Evolutionary conservation across 2,888 invertebrate species (phyloP).

Genomic region (Hirtodrosophila cameraria): DNA sequence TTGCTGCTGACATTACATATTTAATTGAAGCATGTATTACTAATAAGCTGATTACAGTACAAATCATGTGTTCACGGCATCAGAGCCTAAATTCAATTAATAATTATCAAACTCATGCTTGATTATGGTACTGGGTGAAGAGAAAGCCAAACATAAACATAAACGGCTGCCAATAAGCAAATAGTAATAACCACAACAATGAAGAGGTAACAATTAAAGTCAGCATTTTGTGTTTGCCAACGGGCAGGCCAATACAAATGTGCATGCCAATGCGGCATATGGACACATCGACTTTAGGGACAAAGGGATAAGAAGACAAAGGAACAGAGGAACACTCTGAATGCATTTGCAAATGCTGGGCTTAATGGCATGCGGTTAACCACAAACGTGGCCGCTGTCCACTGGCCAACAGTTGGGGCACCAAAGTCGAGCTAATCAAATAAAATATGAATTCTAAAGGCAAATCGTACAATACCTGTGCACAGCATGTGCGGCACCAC

Average conservation of each 20-base stretch:
- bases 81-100: too few relatives aligned
- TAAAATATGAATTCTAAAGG: conserved; percentile 43
- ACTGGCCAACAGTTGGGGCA: conserved; percentile 13
- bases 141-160: background rate
- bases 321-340: background rate
- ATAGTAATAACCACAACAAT: conserved; percentile 3
- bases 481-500: conserved; percentile 10
- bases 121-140: background rate
- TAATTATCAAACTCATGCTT: background rate
- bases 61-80: too few relatives aligned
- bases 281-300: too few relatives aligned
- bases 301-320: too few relatives aligned
- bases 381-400: conserved; percentile 29
- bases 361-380: conserved; percentile 26
- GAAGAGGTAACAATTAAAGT: conserved; percentile 30
- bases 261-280: background rate
- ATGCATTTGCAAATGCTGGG: background rate
- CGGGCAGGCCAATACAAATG: conserved; percentile 22
- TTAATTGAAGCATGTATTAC: too few relatives aligned
- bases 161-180: conserved; percentile 1
- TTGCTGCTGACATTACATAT: too few relatives aligned
- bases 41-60: background rate
- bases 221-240: conserved; percentile 15
- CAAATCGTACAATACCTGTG: background rate
- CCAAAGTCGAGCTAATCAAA: conserved; percentile 47